A percentile compares a stretch with the other conserved stretches of the same genome.
phyloP scores from a whole-genome alignment of 2,888 invertebrate genomes.

The Napeogenes sylphis region DNA sequence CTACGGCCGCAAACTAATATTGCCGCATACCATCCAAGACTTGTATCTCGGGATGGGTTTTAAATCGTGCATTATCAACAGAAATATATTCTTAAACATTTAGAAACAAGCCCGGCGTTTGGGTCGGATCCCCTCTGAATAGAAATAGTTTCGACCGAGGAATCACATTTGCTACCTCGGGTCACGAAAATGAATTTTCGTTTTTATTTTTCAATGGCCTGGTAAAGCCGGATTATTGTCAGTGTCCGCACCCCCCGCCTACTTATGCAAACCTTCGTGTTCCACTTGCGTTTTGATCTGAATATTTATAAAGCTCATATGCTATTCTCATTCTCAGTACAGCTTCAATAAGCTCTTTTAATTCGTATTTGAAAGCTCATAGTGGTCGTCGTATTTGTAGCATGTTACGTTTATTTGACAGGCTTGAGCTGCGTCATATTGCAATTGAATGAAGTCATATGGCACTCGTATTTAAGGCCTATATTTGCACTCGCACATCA shows the following conservation, averaged over 20 bases:
- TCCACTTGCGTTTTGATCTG: constrained; percentile 54
- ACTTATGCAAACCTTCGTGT: constrained; percentile 49
- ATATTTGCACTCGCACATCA: constrained; percentile 29
- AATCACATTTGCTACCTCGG: constrained; percentile 56
- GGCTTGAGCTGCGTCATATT: constrained; percentile 31
- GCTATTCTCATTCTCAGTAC: not conserved
- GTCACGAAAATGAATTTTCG: constrained; percentile 67
- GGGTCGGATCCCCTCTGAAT: constrained; percentile 61
- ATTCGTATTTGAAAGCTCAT: constrained; percentile 4
- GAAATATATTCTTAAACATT: constrained; percentile 18
- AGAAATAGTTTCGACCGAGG: constrained; percentile 68
- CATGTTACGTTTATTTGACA: constrained; percentile 37
- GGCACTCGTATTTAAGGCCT: constrained; percentile 17
- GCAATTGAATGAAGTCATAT: constrained; percentile 9
- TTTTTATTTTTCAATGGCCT: constrained; percentile 29
- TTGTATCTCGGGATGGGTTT: not conserved
- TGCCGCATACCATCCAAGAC: not conserved
- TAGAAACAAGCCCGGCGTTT: constrained; percentile 31
- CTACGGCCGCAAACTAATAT: not conserved
- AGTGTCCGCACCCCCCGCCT: constrained; percentile 32
- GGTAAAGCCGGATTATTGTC: constrained; percentile 15
- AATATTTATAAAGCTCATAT: constrained; percentile 44
- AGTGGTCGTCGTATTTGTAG: constrained; percentile 10
- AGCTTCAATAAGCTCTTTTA: constrained; percentile 8
- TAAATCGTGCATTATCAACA: constrained; percentile 6